Evolutionary conservation across 2,888 invertebrate species (phyloP), one percentile per base, ranked within the genome.

Genomic region (Cantharis rustica): DNA sequence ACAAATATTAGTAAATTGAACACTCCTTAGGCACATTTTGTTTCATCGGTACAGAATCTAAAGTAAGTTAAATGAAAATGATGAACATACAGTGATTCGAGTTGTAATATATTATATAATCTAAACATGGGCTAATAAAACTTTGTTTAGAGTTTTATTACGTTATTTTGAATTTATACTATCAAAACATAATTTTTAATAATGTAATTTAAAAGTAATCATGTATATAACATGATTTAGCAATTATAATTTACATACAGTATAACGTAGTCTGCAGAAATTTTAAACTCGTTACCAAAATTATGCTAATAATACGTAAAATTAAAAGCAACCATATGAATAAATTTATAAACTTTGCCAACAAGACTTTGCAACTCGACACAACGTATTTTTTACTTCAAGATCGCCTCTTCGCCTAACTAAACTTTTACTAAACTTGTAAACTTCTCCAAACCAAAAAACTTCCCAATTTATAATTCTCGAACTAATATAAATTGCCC

Each of bases 381-480:
- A 66, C 64, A 66, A 20, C 17, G 64, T 66, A 66, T 16, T 66
- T 66, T 66, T 66, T 66, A 26, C 15, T 68, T 68, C 16, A 16
- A 68, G 27, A 27, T 76, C 73, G 72, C 69, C 75, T 75, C 72
- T 66, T 63, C 72, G 77, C 69, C 72, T 68, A 72, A 69, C 74
- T 72, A 61, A 74, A 77, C 73, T 77, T 73, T 68, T 68, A 69
- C 64, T 69, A 72, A 72, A 72, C 74, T 77, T 71, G 75, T 73
- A 76, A 78, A 78, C 71, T 78, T 78, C 71, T 66, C 61, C 61
- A 61, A 63, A 68, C 61, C 64, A 66, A 75, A 78, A 78, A 77
- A 75, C 73, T 76, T 78, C 68, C 69, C 78, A 74, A 75, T 78
- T 70, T 78, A 78, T 78, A 78, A 78, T 78, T 73, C 78, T 69